A percentile compares a stretch with the other conserved stretches of the same genome.
Conservation (phyloP, 2,888 invertebrate genomes). For the Stenodema calcarata region DNA sequence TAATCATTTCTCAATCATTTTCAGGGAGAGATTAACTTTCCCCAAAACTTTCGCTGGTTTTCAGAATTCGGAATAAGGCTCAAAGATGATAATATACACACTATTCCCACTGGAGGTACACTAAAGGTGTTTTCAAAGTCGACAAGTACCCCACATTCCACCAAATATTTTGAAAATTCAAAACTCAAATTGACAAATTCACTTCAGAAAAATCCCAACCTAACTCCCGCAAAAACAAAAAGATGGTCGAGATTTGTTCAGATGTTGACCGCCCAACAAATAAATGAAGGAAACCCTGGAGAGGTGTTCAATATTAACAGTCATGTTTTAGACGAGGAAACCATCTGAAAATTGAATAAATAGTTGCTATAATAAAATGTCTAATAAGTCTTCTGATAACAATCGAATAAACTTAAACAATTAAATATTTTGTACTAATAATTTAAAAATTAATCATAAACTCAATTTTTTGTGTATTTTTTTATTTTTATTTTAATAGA, state of each 20-base stretch:
- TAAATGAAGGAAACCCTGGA: not conserved
- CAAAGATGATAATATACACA: too few species aligned
- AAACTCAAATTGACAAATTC: not conserved
- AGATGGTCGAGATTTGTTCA: not conserved
- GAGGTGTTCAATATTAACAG: not conserved
- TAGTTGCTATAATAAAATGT: slow-evolving; percentile 3
- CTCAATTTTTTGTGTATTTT: not conserved
- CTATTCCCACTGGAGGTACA: too few species aligned
- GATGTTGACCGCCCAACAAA: not conserved
- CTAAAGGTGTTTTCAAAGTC: too few species aligned
- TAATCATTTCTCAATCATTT: not conserved
- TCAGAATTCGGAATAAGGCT: too few species aligned
- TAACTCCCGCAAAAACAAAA: not conserved
- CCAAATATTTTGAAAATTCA: too few species aligned
- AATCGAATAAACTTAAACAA: slow-evolving; percentile 17
- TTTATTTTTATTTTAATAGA: not conserved
- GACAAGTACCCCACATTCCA: too few species aligned
- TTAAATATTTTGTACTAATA: slow-evolving; percentile 36
- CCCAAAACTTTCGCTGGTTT: too few species aligned
- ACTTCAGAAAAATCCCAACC: not conserved
- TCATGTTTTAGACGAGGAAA: not conserved
- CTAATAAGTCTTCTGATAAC: slow-evolving; percentile 31
- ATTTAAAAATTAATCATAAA: not conserved
- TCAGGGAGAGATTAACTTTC: too few species aligned
- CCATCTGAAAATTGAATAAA: slow-evolving; percentile 14